Conservation (phyloP, 2,888 invertebrate species). For the Neelides folsomi region DNA sequence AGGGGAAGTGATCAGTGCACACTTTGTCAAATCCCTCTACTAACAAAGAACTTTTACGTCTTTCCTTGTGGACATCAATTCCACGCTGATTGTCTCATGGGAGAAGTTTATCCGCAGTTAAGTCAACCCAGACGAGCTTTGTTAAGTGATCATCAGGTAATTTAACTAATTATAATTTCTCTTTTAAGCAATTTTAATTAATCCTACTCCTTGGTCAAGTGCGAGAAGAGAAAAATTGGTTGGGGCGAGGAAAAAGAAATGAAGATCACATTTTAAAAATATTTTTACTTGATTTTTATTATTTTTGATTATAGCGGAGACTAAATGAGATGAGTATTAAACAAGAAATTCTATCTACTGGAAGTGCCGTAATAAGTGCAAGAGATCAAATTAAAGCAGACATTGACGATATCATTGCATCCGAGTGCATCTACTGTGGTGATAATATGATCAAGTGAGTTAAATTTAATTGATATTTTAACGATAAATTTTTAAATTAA, state of each 20-base stretch:
- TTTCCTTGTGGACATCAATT: slow-evolving; percentile 93
- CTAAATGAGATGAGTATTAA: slow-evolving; percentile 21
- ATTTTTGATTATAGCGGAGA: slow-evolving; percentile 19
- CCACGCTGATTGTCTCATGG: slow-evolving; percentile 79
- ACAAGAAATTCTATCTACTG: slow-evolving; percentile 38
- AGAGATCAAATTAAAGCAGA: slow-evolving; percentile 61
- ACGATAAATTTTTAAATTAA: neutral
- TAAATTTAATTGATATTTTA: too few species aligned
- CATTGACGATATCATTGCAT: slow-evolving; percentile 76
- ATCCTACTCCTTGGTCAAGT: too few species aligned
- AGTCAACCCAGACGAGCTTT: slow-evolving; percentile 40
- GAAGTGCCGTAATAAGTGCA: slow-evolving; percentile 44
- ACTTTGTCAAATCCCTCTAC: slow-evolving; percentile 63
- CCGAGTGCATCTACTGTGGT: slow-evolving; percentile 86
- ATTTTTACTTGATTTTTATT: slow-evolving; percentile 1
- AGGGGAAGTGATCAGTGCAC: slow-evolving; percentile 66
- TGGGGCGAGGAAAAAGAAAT: too few species aligned
- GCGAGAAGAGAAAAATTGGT: too few species aligned
- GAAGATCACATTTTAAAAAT: neutral
- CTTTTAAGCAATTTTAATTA: too few species aligned
- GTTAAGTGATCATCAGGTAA: slow-evolving; percentile 40
- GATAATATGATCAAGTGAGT: slow-evolving; percentile 67
- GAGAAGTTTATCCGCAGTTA: slow-evolving; percentile 47
- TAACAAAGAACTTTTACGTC: slow-evolving; percentile 79
- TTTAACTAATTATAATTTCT: slow-evolving; percentile 34